A percentile compares a stretch with the other conserved stretches of the same genome.
phyloP scores from a whole-genome alignment of 2,113 vertebrate species.

The Eurypyga helias region DNA sequence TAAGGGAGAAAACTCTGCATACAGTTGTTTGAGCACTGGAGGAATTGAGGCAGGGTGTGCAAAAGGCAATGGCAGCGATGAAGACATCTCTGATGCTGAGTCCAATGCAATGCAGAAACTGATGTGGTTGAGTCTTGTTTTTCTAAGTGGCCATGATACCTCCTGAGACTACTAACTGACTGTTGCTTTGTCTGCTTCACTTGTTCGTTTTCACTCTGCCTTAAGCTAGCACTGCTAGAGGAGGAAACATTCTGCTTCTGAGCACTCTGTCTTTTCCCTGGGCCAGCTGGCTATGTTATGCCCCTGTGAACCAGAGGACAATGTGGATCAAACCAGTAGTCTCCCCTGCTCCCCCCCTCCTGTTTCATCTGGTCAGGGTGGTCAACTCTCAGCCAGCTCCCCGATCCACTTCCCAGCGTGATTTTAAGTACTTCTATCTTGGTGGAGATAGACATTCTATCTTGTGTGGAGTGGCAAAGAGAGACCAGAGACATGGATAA shows the following conservation, averaged over 20 bases:
- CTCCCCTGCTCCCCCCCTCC: background rate
- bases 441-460: background rate
- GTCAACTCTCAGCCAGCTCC: background rate
- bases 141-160: background rate
- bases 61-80: background rate
- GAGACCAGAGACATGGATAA: background rate
- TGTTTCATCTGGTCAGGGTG: background rate
- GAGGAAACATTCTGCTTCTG: background rate
- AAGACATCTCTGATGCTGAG: background rate
- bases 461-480: background rate
- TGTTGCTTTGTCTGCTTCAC: background rate
- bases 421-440: background rate
- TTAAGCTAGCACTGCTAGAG: background rate
- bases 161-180: background rate
- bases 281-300: background rate
- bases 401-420: background rate
- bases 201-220: background rate
- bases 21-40: background rate
- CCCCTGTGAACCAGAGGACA: background rate
- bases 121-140: background rate
- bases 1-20: background rate
- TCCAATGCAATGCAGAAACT: background rate
- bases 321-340: background rate
- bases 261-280: background rate
- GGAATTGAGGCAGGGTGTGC: background rate